Evolutionary conservation across 2,113 vertebrate genomes (phyloP).

Genomic region (Burhinus bistriatus): DNA sequence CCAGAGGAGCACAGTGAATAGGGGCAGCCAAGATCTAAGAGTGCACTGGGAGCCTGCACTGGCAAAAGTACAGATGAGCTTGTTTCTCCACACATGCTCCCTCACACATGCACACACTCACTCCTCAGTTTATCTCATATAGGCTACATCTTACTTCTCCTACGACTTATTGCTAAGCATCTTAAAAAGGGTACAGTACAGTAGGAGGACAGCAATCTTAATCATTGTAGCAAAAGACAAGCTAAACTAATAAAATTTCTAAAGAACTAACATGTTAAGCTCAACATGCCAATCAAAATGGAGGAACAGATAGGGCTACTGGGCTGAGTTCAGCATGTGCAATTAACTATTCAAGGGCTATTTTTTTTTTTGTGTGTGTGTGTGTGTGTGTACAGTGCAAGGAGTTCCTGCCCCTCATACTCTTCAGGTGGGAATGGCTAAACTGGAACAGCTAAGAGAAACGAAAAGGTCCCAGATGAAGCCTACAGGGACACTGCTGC

Average conservation of each 20-base stretch:
- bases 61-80: neutral
- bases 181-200: neutral
- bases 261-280: neutral
- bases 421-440: neutral
- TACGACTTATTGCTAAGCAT: neutral
- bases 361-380: too few species aligned
- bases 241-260: neutral
- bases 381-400: neutral
- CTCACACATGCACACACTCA: accelerated
- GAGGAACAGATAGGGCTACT: neutral
- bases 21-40: neutral
- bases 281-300: neutral
- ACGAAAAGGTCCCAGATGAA: neutral
- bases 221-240: neutral
- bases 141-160: neutral
- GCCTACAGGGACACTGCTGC: neutral
- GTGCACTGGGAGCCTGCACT: neutral
- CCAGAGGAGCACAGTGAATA: neutral
- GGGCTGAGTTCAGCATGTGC: accelerated
- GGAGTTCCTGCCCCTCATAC: neutral
- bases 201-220: neutral
- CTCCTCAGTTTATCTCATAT: neutral
- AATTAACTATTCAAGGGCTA: neutral
- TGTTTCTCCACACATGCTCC: neutral
- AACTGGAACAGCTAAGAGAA: neutral